Evolutionary conservation across 2,888 invertebrate species (phyloP).

Genomic region (Cactoblastis cactorum): DNA sequence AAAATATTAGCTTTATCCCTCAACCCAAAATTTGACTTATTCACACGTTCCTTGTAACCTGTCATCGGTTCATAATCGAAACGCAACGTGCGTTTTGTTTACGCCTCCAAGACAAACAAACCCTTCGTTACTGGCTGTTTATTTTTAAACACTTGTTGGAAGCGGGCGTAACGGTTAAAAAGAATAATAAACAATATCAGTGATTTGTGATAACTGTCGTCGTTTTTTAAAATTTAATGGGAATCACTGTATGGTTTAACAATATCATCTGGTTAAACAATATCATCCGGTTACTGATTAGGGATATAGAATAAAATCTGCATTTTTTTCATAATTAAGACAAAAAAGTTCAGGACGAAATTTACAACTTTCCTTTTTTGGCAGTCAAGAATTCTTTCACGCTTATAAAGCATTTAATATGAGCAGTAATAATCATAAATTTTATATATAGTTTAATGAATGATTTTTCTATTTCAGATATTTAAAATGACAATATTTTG

Average conservation of each 20-base stretch:
- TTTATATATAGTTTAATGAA: too few species aligned
- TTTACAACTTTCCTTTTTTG: too few species aligned
- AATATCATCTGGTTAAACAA: constrained; percentile 1
- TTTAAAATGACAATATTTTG: too few species aligned
- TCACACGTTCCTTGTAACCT: constrained; percentile 33
- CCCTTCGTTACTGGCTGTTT: constrained; percentile 43
- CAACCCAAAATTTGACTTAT: constrained; percentile 3
- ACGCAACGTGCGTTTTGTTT: constrained; percentile 52
- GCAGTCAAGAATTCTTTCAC: too few species aligned
- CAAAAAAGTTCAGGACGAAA: too few species aligned
- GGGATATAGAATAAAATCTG: too few species aligned
- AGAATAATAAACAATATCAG: constrained; percentile 47
- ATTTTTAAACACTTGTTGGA: constrained; percentile 54
- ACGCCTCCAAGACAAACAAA: constrained; percentile 52
- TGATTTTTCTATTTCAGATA: too few species aligned
- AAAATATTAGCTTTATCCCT: too few species aligned
- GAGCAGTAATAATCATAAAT: too few species aligned
- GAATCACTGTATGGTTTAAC: not conserved
- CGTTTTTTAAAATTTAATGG: constrained; percentile 27
- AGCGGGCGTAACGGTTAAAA: constrained; percentile 34
- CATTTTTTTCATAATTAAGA: too few species aligned
- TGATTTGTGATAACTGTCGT: constrained; percentile 40
- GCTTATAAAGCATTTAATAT: too few species aligned
- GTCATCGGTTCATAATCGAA: constrained; percentile 49
- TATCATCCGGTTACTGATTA: not conserved